Base-by-base conservation (phyloP, 1,140 invertebrate genomes). In the Ceratina japonica region DNA sequence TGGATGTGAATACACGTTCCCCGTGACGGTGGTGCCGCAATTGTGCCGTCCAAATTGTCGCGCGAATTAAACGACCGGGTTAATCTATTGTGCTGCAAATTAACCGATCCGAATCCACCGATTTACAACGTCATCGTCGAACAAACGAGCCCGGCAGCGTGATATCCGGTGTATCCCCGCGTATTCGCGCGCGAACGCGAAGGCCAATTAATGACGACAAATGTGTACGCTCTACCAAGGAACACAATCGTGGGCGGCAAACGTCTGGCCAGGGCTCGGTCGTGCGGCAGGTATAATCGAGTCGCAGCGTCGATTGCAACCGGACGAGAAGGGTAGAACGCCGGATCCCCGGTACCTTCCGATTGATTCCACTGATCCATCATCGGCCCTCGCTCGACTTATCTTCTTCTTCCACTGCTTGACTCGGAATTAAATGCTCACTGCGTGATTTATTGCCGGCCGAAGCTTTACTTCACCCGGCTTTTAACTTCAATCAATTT, bases 161-260 rank as follows among this genome's bases (percentile, higher is more conserved):
- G 64, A 72, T 49, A 72, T 24, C 31, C 56, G 56, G 20, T n/a
- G 51, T 56, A 44, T 75, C 27, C 20, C 37, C 37, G 37, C 3
- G 49, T 44, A 64, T 5, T 15, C 54, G 13, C 31, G 37, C 24
- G 56, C 49, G 37, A 75, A 66, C 61, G 20, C 61, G 37, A 44
- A 22, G 49, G 66, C 16, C 54, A 75, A 75, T 75, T 75, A 75
- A 68, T 10, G 74, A 13, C 27, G 54, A 51, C 74, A 75, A 75
- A 69, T 68, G 37, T 61, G 58, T 52, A 54, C 22, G 5, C 10
- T 66, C 52, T 4, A n/a, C 16, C 52, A 44, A 61, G 64, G 37
- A 66, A 75, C 37, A 49, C 7, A 18, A 8, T 44, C 10, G 10
- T 8, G 5, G 3, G 10, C 37, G 37, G 18, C 16, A 56, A n/a